A percentile compares a stretch with the other conserved stretches of the same genome.
Conservation (phyloP, 2,797 vertebrate genomes). For the Nothura maculosa region DNA sequence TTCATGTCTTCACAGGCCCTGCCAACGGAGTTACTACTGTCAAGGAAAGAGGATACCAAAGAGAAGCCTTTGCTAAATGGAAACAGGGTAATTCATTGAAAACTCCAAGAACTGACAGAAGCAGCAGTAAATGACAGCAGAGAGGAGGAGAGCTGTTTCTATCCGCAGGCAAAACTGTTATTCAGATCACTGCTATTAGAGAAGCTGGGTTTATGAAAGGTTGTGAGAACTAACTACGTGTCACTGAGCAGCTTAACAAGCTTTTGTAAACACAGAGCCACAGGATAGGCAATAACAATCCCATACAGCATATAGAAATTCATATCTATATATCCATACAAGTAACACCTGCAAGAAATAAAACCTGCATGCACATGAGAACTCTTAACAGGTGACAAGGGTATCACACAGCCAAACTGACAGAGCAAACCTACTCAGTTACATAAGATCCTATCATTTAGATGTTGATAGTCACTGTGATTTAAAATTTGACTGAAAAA, state of each 20-base stretch:
- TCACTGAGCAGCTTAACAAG: not conserved
- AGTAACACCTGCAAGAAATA: not conserved
- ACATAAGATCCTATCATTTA: not conserved
- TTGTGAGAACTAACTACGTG: not conserved
- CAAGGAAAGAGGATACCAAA: not conserved
- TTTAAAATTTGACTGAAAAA: not conserved
- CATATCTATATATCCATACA: not conserved
- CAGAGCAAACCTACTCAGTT: not conserved
- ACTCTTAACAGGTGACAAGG: not conserved
- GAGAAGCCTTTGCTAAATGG: not conserved
- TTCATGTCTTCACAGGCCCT: not conserved
- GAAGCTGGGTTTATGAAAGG: not conserved
- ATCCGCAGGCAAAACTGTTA: not conserved
- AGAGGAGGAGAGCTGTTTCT: not conserved
- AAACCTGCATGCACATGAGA: not conserved
- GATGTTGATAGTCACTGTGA: not conserved
- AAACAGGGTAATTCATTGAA: not conserved
- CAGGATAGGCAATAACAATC: not conserved
- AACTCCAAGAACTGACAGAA: not conserved
- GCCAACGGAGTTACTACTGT: not conserved
- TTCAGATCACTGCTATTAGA: not conserved
- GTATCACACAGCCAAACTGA: not conserved
- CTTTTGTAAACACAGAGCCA: not conserved
- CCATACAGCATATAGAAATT: not conserved
- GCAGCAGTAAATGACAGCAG: not conserved